Evolutionary conservation across 2,797 vertebrate genomes (phyloP), one percentile per base, ranked within the genome.

Genomic region (Florisuga fusca): DNA sequence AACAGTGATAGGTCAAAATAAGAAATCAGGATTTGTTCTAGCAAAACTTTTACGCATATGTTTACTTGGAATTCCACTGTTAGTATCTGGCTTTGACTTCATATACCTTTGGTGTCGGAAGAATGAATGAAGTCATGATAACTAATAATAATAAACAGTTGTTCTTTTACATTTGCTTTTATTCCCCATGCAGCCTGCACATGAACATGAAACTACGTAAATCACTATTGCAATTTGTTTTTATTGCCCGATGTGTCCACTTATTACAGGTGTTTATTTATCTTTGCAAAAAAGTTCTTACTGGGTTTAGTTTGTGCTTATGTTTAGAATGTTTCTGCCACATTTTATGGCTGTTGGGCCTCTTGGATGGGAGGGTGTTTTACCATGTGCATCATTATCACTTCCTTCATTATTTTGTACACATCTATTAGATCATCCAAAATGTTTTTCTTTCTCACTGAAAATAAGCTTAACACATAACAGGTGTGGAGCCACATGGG

Each of bases 341-440:
- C 31, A 33, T 91, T 92, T 92, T 22, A 53, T 72, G 82, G 58
- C 48, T 69, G 5, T 53, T 87, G 25, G 50, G 34, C 55, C 69
- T 92, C 73, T 94, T 92, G 69, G 66, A 73, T 84, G 58, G 29
- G n/a, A 92, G 34, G 36, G 89, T 86, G 45, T 94, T 95, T 95
- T 91, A 86, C 53, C 45, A 51, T 76, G 33, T 86, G 75, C 69
- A 95, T 82, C 71, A 79, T 96, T 96, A 97, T 94, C 92, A 91
- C 89, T 95, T 89, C 62, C 48, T 94, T 94, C 63, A 73, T 94
- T 96, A 69, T 92, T 95, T 96, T 93, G 59, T 93, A 93, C 62
- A 84, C 87, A 73, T 94, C 45, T 78, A 11, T 96, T 94, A 91
- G 82, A 69, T 97, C 79, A 95, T 94, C 69, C 53, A 91, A 86